phyloP scores from a whole-genome alignment of 1,140 invertebrate species.

The Apis cerana region DNA sequence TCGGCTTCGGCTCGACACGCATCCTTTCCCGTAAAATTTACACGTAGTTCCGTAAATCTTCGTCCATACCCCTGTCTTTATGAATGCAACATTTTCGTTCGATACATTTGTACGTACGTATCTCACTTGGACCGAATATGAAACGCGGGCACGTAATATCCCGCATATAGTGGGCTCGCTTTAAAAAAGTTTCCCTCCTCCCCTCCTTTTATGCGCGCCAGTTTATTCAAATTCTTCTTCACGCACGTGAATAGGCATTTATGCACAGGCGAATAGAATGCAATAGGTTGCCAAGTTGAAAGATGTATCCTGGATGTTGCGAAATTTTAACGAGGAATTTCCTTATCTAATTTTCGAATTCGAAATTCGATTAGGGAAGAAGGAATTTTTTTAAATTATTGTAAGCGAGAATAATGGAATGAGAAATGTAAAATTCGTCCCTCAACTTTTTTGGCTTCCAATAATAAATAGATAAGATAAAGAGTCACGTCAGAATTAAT shows the following conservation, averaged over 20 bases:
- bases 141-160: not conserved
- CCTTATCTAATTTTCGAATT: slow-evolving; percentile 34
- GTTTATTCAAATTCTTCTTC: slow-evolving; percentile 38
- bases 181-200: not conserved
- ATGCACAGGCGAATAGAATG: slow-evolving; percentile 8
- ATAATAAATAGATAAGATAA: no score
- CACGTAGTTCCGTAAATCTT: slow-evolving; percentile 29
- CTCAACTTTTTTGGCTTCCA: no score
- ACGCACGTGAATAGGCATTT: slow-evolving; percentile 40
- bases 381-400: no score
- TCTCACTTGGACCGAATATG: slow-evolving; percentile 10
- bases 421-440: no score
- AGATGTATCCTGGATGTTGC: slow-evolving; percentile 4
- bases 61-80: slow-evolving; percentile 2
- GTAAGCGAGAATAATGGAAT: no score
- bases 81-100: slow-evolving; percentile 19
- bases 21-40: not conserved
- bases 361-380: not conserved
- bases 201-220: slow-evolving; percentile 20
- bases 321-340: slow-evolving; percentile 40
- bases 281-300: slow-evolving; percentile 34
- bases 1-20: not conserved
- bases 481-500: no score
- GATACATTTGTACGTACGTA: not conserved
- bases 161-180: not conserved